These are phyloP conservation scores for Conger conger DNA, from an alignment of 2,113 vertebrate genomes.

Conservation along the genomic window DNA sequence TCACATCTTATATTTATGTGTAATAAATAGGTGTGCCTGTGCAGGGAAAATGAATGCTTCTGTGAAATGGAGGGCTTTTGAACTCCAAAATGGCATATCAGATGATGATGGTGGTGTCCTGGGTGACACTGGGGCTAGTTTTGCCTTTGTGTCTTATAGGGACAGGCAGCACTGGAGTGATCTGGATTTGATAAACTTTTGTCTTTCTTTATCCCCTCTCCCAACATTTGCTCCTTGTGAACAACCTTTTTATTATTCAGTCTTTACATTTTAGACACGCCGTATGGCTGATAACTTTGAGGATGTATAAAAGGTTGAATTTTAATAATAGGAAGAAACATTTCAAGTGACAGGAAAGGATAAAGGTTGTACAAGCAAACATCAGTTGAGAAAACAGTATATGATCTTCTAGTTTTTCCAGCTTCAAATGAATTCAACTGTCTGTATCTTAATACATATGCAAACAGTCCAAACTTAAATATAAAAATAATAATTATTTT, in stretches of 20 bases:
- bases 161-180: no score
- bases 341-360: background rate
- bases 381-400: background rate
- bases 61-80: no score
- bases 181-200: no score
- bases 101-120: background rate
- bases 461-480: no score
- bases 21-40: background rate
- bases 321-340: background rate
- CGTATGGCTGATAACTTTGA: background rate
- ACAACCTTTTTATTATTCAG: background rate
- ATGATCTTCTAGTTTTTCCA: background rate
- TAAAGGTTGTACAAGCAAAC: background rate
- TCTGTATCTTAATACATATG: background rate
- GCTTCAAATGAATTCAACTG: background rate
- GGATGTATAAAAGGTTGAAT: background rate
- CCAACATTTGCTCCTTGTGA: background rate
- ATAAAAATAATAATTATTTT: no score
- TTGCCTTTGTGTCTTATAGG: no score
- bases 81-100: no score
- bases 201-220: no score
- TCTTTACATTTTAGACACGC: background rate
- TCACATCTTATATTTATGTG: background rate
- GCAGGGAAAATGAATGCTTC: background rate
- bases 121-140: background rate